Base-by-base conservation (phyloP, 2,797 vertebrate genomes). In the Pseudochaenichthys georgianus region DNA sequence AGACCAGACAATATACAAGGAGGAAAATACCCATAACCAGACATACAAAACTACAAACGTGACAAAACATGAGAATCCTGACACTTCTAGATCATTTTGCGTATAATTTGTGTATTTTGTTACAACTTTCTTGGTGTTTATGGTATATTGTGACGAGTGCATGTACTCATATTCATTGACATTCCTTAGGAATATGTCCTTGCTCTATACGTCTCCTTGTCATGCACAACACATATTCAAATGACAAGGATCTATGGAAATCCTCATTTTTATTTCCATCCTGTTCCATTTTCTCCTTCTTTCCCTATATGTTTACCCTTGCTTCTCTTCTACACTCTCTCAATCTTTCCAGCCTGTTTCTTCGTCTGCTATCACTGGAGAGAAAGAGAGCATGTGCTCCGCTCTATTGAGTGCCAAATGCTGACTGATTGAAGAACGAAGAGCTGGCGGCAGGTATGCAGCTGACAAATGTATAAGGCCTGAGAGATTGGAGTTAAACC, bases 401-500 rank as follows among this genome's bases (percentile, higher is more conserved):
- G 43, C 78, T 78, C 85, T 84, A 81, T 70, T 77, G 84, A 82
- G 42, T 81, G 73, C 81, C 82, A 86, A 88, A 88, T 70, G 59
- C 76, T 90, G 90, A 90, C 80, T 80, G 90, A 90, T 90, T 88
- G 87, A 89, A 64, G 70, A 82, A 59, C 4, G 42, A 81, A 86
- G 79, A 73, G 75, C 73, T 43, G 57, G 78, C 43, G 74, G 80
- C 88, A 89, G 86, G 84, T 88, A 75, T 58, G 61, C 42, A 28
- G 51, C 84, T 76, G 73, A 88, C 82, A 84, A 82, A 83, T 79
- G 72, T 71, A 57, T 71, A 71, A 65, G 69, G 68, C 63, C 71
- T 79, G 17, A 1, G 75, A 82, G 78, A 83, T 61, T 70, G 53
- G 42, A 83, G 66, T 73, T 70, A 75, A 82, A 82, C 60, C 77